Evolutionary conservation across 2,888 invertebrate species (phyloP).

Genomic region (Mamestra brassicae): DNA sequence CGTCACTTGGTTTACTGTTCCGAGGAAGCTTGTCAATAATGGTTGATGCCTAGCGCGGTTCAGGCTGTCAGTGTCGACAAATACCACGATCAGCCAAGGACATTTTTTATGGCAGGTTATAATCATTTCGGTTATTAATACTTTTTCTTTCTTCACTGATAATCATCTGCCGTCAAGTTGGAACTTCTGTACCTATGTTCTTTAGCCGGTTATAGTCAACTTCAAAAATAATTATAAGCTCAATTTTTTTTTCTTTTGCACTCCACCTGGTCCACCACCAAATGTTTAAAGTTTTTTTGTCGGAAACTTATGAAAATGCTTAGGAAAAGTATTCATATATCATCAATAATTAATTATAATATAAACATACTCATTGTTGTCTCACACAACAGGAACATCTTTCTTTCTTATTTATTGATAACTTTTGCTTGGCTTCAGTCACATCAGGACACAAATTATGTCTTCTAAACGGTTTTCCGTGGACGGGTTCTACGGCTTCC

Average conservation of each 20-base stretch:
- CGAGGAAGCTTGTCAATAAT: neutral
- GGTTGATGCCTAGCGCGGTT: neutral
- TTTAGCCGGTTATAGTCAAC: neutral
- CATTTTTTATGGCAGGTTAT: too few species aligned
- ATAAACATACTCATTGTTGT: neutral
- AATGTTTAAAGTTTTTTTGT: too few species aligned
- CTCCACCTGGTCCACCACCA: too few species aligned
- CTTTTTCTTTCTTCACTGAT: neutral
- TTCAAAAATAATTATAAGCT: neutral
- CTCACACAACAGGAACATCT: neutral
- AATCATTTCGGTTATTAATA: too few species aligned
- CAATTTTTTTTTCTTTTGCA: neutral
- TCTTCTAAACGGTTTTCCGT: slow-evolving; percentile 29
- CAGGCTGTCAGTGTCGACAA: neutral
- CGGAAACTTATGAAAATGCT: neutral
- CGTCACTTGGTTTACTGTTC: too few species aligned
- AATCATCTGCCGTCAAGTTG: neutral
- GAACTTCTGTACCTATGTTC: neutral
- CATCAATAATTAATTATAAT: too few species aligned
- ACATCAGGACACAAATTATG: slow-evolving; percentile 25
- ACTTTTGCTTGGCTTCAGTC: slow-evolving; percentile 31
- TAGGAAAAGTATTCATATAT: neutral
- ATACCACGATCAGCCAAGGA: neutral
- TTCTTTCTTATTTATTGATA: slow-evolving; percentile 2
- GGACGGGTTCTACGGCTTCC: slow-evolving; percentile 24